Conservation (phyloP, 2,888 invertebrate species). For the Cheilosia pagana region DNA sequence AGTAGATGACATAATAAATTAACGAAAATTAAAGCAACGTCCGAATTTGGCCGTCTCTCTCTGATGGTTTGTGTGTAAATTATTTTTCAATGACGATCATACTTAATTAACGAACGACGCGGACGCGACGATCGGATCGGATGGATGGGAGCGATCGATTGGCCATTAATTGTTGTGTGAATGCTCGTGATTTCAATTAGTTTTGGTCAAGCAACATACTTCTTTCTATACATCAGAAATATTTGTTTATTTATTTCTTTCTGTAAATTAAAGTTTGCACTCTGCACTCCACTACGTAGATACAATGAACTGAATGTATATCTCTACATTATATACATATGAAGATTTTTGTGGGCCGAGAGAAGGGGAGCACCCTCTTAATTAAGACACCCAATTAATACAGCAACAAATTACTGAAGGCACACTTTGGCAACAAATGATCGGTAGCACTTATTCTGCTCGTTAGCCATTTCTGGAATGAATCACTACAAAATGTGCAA, state of each 20-base stretch:
- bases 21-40: conserved; percentile 54
- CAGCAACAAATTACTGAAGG: conserved; percentile 59
- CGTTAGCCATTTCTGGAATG: conserved; percentile 53
- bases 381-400: conserved; percentile 70
- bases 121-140: conserved; percentile 1
- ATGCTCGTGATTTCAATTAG: conserved; percentile 72
- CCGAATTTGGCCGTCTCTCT: conserved; percentile 43
- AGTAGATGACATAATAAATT: conserved; percentile 68
- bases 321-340: not conserved
- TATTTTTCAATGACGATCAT: conserved; percentile 48
- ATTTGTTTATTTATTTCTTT: conserved; percentile 10
- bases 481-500: conserved; percentile 19
- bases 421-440: conserved; percentile 55
- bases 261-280: conserved; percentile 22
- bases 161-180: conserved; percentile 66
- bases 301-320: conserved; percentile 25
- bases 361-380: conserved; percentile 35
- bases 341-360: too few relatives aligned
- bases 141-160: conserved; percentile 46
- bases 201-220: conserved; percentile 36
- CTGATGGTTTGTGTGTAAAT: conserved; percentile 33
- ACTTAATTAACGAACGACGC: not conserved
- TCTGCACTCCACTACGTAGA: not conserved
- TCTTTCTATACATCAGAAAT: not conserved
- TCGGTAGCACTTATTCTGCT: conserved; percentile 59